Evolutionary conservation across 2,888 invertebrate genomes (phyloP), one percentile per base, ranked within the genome.

Genomic region (Entomobrya multifasciata): DNA sequence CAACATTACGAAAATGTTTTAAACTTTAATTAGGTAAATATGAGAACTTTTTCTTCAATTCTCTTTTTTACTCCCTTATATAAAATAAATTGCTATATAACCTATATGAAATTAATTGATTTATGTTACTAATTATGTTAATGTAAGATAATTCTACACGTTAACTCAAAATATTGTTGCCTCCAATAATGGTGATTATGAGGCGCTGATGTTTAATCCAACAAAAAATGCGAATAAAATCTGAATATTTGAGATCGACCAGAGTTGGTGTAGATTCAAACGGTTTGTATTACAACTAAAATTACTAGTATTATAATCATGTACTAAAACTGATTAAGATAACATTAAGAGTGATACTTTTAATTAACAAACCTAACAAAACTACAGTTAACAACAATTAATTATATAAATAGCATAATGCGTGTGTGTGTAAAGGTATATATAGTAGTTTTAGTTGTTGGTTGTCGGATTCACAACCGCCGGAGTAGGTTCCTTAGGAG

Each of bases 181-280:
- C 20, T 49, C 36, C 36, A 36, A 36, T 8, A 36, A 36, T 47
- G 15, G 13, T 36, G 17, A 80, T 3, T 65, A 36, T 44, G 27
- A 67, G 44, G 22, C 41, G 22, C 17, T 44, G 67, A 81, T n/a
- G n/a, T n/a, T 36, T 36, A 6, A 36, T 8, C 81, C 47, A 62
- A 82, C 60, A 36, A 55, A 25, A 36, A 52, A 84, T 84, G 76
- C 65, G 67, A 84, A 74, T 82, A 74, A 82, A 74, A 41, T 72
- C 55, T 76, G 72, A 62, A 44, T 76, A 44, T 78, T 74, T 86
- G 86, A 86, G 86, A 86, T 86, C 86, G 74, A 79, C 86, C 79
- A 78, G 70, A 72, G 72, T 80, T 86, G 70, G 79, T 86, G 41
- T 78, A 74, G 86, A 79, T 86, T 85, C 85, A 78, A 70, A 67